Evolutionary conservation across 2,888 invertebrate genomes (phyloP).

Genomic region (Malthinus seriepunctatus): DNA sequence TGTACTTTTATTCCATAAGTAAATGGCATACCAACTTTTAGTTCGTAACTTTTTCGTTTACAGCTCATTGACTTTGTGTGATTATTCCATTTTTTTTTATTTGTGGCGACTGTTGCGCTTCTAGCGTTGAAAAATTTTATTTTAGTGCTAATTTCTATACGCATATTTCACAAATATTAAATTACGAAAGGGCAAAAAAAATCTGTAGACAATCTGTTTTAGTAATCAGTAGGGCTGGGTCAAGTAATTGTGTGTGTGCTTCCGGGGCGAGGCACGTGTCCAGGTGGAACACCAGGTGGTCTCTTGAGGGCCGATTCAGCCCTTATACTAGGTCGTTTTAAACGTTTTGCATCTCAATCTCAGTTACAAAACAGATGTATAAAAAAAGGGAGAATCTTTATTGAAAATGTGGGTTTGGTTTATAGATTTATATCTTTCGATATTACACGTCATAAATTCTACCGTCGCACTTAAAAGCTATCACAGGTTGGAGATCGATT

Average conservation of each 20-base stretch:
- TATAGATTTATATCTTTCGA: too few species aligned
- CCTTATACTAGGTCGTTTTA: conserved; percentile 4
- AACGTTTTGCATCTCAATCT: conserved; percentile 20
- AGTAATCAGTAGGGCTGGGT: conserved; percentile 21
- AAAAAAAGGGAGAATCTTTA: not conserved
- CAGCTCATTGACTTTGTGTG: too few species aligned
- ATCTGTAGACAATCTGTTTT: conserved; percentile 18
- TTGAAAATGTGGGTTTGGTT: too few species aligned
- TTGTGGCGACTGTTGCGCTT: too few species aligned
- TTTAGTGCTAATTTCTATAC: not conserved
- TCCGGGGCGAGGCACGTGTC: conserved; percentile 32
- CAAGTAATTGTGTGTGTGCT: conserved; percentile 14
- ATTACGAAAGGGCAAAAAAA: not conserved
- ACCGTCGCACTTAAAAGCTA: too few species aligned
- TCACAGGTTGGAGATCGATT: too few species aligned
- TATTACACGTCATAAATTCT: too few species aligned
- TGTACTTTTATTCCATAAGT: too few species aligned
- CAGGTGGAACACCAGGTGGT: conserved; percentile 31
- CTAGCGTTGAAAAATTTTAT: not conserved
- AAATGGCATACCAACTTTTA: too few species aligned
- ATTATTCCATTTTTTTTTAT: too few species aligned
- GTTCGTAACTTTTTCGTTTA: too few species aligned
- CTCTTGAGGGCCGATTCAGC: conserved; percentile 10
- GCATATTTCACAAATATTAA: conserved; percentile 1
- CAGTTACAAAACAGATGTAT: conserved; percentile 3